Conservation (phyloP, 1,140 invertebrate species). For the Cydia amplana region DNA sequence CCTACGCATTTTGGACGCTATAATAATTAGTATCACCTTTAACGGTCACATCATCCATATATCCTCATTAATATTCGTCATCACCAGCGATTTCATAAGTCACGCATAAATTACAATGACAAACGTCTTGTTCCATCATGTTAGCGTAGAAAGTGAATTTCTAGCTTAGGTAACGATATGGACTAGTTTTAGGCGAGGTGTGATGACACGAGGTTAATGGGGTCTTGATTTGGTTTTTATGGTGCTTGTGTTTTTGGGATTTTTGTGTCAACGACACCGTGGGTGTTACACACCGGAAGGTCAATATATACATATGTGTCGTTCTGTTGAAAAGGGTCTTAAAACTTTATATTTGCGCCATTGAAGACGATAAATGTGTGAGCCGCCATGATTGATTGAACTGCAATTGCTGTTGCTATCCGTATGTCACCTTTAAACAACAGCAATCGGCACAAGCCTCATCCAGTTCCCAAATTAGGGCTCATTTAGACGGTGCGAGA, state of each 20-base stretch:
- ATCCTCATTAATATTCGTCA: conserved; percentile 7
- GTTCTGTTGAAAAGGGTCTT: too few relatives aligned
- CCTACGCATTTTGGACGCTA: too few relatives aligned
- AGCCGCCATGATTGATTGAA: too few relatives aligned
- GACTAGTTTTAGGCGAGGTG: conserved; percentile 12
- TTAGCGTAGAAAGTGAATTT: conserved; percentile 11
- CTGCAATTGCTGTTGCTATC: too few relatives aligned
- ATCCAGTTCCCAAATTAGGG: too few relatives aligned
- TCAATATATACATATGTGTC: too few relatives aligned
- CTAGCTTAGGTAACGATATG: conserved; percentile 6
- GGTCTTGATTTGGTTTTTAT: background rate
- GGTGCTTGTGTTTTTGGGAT: background rate
- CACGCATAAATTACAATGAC: background rate
- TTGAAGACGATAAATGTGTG: too few relatives aligned
- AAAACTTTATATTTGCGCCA: too few relatives aligned
- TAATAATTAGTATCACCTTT: background rate
- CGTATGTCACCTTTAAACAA: too few relatives aligned
- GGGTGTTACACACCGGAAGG: background rate
- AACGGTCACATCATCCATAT: background rate
- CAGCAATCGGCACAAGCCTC: too few relatives aligned
- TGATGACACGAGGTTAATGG: conserved; percentile 1
- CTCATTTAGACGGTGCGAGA: too few relatives aligned
- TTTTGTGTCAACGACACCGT: background rate
- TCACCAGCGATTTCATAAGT: background rate
- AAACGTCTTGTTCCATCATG: background rate